Percentiles rank a stretch among this genome's conserved stretches.
Evolutionary conservation across 2,888 invertebrate genomes (phyloP).

Genomic region (Euplexia lucipara): DNA sequence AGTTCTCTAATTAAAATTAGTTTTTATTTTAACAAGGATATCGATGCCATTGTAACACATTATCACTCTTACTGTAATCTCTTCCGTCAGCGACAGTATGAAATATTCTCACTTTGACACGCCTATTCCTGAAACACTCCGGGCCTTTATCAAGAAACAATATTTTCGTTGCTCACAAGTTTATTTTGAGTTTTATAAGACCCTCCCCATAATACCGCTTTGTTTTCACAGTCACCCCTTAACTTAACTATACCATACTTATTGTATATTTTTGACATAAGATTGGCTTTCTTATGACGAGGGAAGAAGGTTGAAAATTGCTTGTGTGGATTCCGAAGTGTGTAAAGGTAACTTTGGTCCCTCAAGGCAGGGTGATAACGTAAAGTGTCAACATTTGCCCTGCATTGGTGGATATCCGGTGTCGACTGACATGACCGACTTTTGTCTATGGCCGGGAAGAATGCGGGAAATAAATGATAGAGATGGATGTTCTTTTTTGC

Average conservation of each 20-base stretch:
- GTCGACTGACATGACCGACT: conserved; percentile 75
- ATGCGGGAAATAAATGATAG: conserved; percentile 53
- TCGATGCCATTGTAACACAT: conserved; percentile 3
- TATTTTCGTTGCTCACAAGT: conserved; percentile 57
- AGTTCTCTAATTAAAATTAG: no score
- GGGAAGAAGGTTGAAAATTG: conserved; percentile 50
- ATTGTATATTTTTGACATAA: conserved; percentile 8
- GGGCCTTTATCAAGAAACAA: conserved; percentile 58
- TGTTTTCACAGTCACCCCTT: conserved; percentile 76
- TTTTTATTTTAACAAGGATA: no score
- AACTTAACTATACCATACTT: conserved; percentile 46
- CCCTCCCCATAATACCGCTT: conserved; percentile 63
- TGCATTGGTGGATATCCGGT: conserved; percentile 76
- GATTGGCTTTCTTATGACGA: conserved; percentile 5
- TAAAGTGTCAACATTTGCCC: conserved; percentile 81
- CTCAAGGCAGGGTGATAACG: conserved; percentile 77
- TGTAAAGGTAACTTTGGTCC: conserved; percentile 46
- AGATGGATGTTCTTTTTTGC: conserved; percentile 55
- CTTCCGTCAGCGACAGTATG: conserved; percentile 20
- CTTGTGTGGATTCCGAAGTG: conserved; percentile 20
- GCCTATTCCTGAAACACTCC: conserved; percentile 39
- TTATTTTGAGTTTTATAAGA: conserved; percentile 60
- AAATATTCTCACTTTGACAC: conserved; percentile 34
- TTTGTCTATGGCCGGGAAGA: conserved; percentile 54
- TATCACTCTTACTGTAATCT: conserved; percentile 23